Evolutionary conservation across 2,888 invertebrate genomes (phyloP), one percentile per base, ranked within the genome.

Genomic region (Eilema sororculum): DNA sequence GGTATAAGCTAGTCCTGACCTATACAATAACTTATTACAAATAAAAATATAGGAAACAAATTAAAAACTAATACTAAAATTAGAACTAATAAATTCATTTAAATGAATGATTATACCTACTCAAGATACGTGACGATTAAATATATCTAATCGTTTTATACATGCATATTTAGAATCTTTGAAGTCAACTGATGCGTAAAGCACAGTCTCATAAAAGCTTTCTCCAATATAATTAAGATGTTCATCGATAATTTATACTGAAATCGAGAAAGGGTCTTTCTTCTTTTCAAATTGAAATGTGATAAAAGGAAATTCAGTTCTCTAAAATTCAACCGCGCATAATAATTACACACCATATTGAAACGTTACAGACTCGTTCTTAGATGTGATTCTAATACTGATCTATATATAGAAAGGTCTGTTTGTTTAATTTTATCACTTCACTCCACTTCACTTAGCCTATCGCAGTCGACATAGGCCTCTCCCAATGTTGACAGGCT

Each of bases 251-350:
- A 65, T 65, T 56, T 65, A 56, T 56, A 56, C 24, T 33, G 64
- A 64, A 68, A 25, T 56, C 63, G 33, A 28, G 60, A 41, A 41
- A 20, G 60, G 61, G 67, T 30, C 25, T 65, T 65, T 65, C 65
- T 65, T 59, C 20, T 28, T 59, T 56, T 33, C 30, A 65, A 65
- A 65, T 65, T 65, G 65, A 30, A 65, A 33, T 56, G 30, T 56
- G 13, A 6, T n/a, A 46, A 28, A 52, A 13, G 12, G 22, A 52
- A 64, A 52, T 52, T n/a, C 52, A 52, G 20, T 52, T 62, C 41
- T 62, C 37, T 56, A 65, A 62, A 56, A 63, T 69, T 22, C 52
- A 33, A 57, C 24, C 20, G 24, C 25, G 20, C 9, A 24, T 20
- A 62, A 24, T 20, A 62, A 62, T 62, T 62, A 62, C 62, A 62